Conservation (phyloP, 2,797 vertebrate species). For the Gallinago nigripennis region DNA sequence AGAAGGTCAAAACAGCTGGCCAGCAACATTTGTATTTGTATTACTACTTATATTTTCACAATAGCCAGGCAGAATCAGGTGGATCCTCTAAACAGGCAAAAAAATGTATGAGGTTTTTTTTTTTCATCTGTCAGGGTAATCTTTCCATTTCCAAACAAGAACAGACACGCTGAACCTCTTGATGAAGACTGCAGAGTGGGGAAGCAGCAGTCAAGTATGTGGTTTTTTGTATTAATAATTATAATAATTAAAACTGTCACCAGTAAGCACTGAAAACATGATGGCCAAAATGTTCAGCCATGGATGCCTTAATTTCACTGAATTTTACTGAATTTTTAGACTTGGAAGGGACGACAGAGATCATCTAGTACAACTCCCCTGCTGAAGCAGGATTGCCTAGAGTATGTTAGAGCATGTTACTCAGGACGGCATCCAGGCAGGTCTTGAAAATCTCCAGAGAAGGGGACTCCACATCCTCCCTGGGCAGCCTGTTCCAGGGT, state of each 20-base stretch:
- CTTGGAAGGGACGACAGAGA: no score
- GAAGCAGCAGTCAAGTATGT: background rate
- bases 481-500: no score
- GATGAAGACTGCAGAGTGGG: background rate
- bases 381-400: no score
- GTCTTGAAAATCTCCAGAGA: no score
- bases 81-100: background rate
- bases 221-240: background rate
- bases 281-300: slow-evolving; percentile 2
- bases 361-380: no score
- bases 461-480: no score
- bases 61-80: background rate
- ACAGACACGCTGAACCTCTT: background rate
- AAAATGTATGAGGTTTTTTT: background rate
- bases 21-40: background rate
- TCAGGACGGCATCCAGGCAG: no score
- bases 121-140: background rate
- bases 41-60: background rate
- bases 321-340: no score
- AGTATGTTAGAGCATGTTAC: no score
- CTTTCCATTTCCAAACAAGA: background rate
- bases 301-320: background rate
- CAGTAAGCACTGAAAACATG: background rate
- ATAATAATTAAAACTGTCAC: slow-evolving; percentile 42
- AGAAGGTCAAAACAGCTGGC: background rate